These are phyloP conservation scores for Actinia tenebrosa DNA, from an alignment of 64 coral and sea anemone species.

Conservation along the genomic window DNA sequence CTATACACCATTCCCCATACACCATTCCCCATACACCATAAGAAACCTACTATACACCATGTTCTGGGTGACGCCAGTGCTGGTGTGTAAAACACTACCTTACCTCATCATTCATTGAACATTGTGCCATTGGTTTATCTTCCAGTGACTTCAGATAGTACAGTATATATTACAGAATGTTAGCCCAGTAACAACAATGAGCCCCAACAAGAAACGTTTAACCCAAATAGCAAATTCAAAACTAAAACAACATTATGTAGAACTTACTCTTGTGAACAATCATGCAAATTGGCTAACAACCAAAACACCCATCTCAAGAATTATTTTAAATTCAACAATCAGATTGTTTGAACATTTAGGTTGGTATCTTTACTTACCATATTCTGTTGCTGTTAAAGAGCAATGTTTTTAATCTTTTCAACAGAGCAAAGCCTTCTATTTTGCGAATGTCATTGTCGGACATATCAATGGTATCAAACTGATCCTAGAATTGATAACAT, in stretches of 20 bases:
- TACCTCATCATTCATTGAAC: not conserved
- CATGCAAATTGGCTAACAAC: not conserved
- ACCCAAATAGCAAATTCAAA: too few relatives aligned
- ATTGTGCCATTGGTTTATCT: not conserved
- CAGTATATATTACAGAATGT: constrained; percentile 22
- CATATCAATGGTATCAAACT: constrained; percentile 95
- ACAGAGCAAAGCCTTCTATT: constrained; percentile 89
- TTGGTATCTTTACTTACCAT: constrained; percentile 55
- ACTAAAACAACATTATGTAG: not conserved
- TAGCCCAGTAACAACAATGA: not conserved
- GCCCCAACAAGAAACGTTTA: not conserved
- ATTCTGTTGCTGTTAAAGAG: constrained; percentile 98
- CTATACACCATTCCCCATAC: too few relatives aligned
- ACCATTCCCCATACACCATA: too few relatives aligned
- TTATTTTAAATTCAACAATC: not conserved
- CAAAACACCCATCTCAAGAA: not conserved
- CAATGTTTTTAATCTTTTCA: constrained; percentile 86
- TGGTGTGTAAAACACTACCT: not conserved
- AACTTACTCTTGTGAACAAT: not conserved
- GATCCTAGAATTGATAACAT: constrained; percentile 47
- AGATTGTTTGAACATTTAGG: not conserved
- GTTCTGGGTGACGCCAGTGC: not conserved
- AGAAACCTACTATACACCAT: too few relatives aligned
- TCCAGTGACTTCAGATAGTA: constrained; percentile 5
- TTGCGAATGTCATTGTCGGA: constrained; percentile 99